These are phyloP conservation scores for Apeltes quadracus DNA, from an alignment of 2,113 vertebrate genomes.

Conservation along the genomic window DNA sequence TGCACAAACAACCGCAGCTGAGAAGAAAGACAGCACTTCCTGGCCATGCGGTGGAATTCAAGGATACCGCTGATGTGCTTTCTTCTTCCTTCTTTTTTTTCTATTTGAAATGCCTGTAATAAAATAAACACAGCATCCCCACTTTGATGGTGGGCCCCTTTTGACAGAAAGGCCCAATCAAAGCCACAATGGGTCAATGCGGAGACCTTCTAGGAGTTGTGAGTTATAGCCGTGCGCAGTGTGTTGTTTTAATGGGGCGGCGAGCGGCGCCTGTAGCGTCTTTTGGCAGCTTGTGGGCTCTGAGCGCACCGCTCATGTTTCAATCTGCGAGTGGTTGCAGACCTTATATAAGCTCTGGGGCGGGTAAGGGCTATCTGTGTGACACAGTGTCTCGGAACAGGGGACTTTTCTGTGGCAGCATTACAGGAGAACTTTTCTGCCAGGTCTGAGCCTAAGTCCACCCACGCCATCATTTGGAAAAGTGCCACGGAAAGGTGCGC, in stretches of 20 bases:
- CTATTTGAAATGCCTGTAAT: conserved; percentile 68
- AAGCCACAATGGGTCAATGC: conserved; percentile 67
- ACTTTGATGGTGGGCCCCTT: conserved; percentile 46
- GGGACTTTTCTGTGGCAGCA: conserved; percentile 17
- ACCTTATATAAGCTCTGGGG: conserved; percentile 42
- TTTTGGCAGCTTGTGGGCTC: conserved; percentile 56
- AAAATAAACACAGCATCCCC: conserved; percentile 62
- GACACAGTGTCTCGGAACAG: conserved; percentile 26
- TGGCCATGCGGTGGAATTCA: conserved; percentile 62
- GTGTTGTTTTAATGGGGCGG: conserved; percentile 75
- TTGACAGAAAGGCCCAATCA: conserved; percentile 77
- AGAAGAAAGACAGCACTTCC: conserved; percentile 53
- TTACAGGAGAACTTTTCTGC: neutral
- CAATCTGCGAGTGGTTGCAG: conserved; percentile 29
- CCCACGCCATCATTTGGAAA: neutral
- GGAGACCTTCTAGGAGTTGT: conserved; percentile 56
- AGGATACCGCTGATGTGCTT: conserved; percentile 55
- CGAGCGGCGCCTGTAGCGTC: conserved; percentile 65
- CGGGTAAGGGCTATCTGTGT: conserved; percentile 21
- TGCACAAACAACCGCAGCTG: conserved; percentile 20
- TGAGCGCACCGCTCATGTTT: conserved; percentile 39
- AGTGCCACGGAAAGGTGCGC: neutral
- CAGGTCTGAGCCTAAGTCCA: neutral
- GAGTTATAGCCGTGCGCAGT: conserved; percentile 67
- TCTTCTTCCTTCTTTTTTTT: conserved; percentile 27